These are phyloP conservation scores for Leptatherina wallacei DNA, from an alignment of 2,797 vertebrate species.

Conservation along the genomic window DNA sequence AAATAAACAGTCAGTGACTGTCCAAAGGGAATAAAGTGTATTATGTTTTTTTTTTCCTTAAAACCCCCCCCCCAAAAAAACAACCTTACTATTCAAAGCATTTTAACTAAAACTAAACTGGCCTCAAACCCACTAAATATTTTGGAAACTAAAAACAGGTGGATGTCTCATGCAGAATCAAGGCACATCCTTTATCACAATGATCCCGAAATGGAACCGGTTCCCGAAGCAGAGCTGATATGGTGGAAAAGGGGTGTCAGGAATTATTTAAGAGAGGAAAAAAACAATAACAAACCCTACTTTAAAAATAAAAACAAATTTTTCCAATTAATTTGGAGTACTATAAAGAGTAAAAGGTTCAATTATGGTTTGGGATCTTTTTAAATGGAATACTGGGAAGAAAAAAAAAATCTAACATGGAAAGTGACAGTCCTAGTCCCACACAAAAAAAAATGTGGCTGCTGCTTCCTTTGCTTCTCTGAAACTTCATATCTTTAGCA, in stretches of 20 bases:
- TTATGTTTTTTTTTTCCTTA: background rate
- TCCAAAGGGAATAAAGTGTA: background rate
- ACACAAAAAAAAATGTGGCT: slow-evolving; percentile 48
- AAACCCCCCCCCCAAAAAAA: too few relatives aligned
- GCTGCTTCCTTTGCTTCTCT: slow-evolving; percentile 22
- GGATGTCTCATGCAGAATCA: background rate
- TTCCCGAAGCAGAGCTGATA: background rate
- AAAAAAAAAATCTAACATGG: background rate
- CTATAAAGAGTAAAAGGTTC: background rate
- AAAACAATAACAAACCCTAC: background rate
- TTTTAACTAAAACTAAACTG: slow-evolving; percentile 3
- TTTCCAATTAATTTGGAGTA: slow-evolving; percentile 6
- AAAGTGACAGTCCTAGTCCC: slow-evolving; percentile 30
- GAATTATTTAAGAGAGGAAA: slow-evolving; percentile 9
- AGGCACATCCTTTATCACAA: slow-evolving; percentile 7
- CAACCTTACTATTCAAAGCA: background rate
- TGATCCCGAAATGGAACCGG: background rate
- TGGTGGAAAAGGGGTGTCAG: background rate
- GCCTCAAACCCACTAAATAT: background rate
- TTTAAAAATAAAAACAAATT: background rate
- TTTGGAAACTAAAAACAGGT: background rate
- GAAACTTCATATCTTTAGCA: slow-evolving; percentile 22
- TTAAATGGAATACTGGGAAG: background rate
- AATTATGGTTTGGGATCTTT: background rate
- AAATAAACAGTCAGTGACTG: background rate